phyloP scores from a whole-genome alignment of 2,888 invertebrate species.

The Ligdia adustata region DNA sequence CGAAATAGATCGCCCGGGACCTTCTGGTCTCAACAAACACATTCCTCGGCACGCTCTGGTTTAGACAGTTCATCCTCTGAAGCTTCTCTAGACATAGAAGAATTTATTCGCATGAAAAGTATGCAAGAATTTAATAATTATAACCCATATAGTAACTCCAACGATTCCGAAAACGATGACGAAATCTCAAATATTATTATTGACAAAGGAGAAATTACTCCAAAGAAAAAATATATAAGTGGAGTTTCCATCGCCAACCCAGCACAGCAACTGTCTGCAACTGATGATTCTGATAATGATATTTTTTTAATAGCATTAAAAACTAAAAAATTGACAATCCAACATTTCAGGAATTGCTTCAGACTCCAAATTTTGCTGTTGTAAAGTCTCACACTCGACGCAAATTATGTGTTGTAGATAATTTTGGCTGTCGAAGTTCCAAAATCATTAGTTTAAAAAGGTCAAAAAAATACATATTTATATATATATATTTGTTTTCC shows the following conservation, averaged over 20 bases:
- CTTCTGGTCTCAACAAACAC: not conserved
- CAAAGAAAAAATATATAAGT: not conserved
- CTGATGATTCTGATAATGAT: not conserved
- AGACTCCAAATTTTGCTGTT: constrained; percentile 8
- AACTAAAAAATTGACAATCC: not conserved
- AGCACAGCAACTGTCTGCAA: not conserved
- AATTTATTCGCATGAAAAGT: not conserved
- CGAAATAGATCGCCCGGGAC: not conserved
- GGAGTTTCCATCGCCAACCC: not conserved
- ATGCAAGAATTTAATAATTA: not conserved
- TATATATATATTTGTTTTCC: not conserved
- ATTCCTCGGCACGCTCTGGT: not conserved
- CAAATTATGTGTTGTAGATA: not conserved
- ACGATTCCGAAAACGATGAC: not conserved
- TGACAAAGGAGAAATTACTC: not conserved
- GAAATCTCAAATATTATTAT: not conserved
- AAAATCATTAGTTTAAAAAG: not conserved
- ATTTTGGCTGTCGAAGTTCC: not conserved
- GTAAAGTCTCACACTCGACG: constrained; percentile 2
- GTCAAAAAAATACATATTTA: not conserved
- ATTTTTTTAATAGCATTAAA: not conserved
- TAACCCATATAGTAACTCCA: not conserved
- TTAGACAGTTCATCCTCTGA: not conserved
- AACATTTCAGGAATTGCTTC: constrained; percentile 4
- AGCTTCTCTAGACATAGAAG: not conserved